Conservation (phyloP, 1,140 invertebrate species). For the Drosophila aff. region DNA sequence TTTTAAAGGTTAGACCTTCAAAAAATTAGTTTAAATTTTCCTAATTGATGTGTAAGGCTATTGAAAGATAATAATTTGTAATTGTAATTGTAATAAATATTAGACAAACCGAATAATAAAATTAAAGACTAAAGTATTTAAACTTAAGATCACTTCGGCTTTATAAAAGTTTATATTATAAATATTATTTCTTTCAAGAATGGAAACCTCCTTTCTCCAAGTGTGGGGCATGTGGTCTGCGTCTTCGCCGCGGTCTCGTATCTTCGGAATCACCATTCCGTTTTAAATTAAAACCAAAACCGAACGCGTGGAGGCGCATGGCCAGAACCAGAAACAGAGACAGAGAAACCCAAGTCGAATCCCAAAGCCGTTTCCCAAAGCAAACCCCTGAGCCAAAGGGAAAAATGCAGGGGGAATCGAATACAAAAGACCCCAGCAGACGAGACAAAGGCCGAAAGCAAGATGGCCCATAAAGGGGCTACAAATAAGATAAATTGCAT, state of each 20-base stretch:
- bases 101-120: too few species aligned
- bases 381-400: conserved; percentile 8
- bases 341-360: conserved; percentile 1
- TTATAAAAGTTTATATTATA: too few species aligned
- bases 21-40: too few species aligned
- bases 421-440: conserved; percentile 67
- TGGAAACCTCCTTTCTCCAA: neutral
- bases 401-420: conserved; percentile 55
- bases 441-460: conserved; percentile 72
- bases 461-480: conserved; percentile 79
- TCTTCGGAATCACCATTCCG: conserved; percentile 80
- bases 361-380: conserved; percentile 1
- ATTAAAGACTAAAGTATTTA: too few species aligned
- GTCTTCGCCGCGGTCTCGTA: conserved; percentile 65
- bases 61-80: too few species aligned
- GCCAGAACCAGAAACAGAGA: conserved; percentile 32
- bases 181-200: too few species aligned
- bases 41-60: too few species aligned
- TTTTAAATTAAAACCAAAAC: conserved; percentile 78
- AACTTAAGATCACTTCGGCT: too few species aligned
- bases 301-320: conserved; percentile 55
- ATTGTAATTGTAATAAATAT: too few species aligned
- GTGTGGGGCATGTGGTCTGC: conserved; percentile 27
- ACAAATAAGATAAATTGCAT: conserved; percentile 84
- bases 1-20: too few species aligned